Percentiles rank a stretch among this genome's conserved stretches.
phyloP scores from a whole-genome alignment of 2,888 invertebrate genomes.

The Chrysodeixis includens region DNA sequence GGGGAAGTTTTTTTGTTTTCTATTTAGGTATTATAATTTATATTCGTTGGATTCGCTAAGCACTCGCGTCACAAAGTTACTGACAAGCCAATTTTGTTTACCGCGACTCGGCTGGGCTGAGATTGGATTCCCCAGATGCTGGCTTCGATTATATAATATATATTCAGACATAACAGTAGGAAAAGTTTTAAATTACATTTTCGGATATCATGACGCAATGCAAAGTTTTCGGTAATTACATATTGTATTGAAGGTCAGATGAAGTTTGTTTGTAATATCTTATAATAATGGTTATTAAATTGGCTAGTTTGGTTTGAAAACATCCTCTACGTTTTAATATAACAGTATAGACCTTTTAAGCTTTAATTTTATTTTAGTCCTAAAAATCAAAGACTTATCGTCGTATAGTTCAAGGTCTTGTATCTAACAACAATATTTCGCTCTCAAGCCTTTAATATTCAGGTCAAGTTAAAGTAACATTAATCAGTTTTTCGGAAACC shows the following conservation, averaged over 20 bases:
- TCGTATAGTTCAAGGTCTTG: neutral
- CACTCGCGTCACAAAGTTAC: neutral
- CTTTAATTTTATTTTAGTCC: too few relatives aligned
- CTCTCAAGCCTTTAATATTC: conserved; percentile 30
- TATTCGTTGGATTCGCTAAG: neutral
- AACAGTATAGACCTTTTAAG: neutral
- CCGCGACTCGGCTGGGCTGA: too few relatives aligned
- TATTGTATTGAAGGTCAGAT: neutral
- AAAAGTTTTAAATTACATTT: neutral
- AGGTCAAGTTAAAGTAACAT: conserved; percentile 33
- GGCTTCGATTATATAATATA: neutral
- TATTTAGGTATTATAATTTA: too few relatives aligned
- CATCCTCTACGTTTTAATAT: too few relatives aligned
- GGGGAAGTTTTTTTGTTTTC: too few relatives aligned
- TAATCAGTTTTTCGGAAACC: conserved; percentile 54
- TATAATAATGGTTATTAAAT: neutral
- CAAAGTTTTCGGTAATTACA: neutral
- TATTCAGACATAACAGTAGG: neutral
- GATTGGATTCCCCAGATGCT: neutral
- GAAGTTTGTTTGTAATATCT: neutral
- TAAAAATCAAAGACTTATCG: too few relatives aligned
- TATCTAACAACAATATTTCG: conserved; percentile 25
- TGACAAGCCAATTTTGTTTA: neutral
- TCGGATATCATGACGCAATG: neutral
- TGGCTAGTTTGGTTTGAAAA: too few relatives aligned